These are phyloP conservation scores for Procavia capensis DNA, from an alignment of 2,113 vertebrate genomes.

Conservation along the genomic window DNA sequence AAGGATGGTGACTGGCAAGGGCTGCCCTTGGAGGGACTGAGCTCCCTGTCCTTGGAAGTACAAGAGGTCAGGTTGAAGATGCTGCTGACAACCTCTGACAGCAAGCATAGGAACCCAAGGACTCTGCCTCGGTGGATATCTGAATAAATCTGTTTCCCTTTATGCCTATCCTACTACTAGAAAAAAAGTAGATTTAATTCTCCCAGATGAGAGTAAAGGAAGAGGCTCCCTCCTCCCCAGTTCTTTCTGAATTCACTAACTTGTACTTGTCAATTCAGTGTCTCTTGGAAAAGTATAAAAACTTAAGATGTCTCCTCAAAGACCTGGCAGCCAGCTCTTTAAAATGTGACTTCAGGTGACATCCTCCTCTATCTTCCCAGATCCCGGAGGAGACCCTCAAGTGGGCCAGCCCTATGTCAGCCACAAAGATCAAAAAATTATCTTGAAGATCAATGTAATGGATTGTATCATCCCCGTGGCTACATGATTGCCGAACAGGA, in stretches of 20 bases:
- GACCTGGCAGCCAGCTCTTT: neutral
- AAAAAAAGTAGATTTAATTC: neutral
- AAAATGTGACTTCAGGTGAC: too few relatives aligned
- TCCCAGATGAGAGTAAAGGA: neutral
- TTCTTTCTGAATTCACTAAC: neutral
- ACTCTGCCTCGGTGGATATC: neutral
- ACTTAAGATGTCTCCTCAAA: neutral
- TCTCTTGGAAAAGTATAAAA: neutral
- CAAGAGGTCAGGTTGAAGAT: neutral
- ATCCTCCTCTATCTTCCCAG: too few relatives aligned
- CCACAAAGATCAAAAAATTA: too few relatives aligned
- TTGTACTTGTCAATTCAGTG: too few relatives aligned
- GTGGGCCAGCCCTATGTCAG: too few relatives aligned
- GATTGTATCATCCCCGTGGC: too few relatives aligned
- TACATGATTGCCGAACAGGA: neutral
- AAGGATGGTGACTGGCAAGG: neutral
- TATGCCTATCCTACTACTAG: too few relatives aligned
- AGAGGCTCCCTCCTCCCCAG: neutral
- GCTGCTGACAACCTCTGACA: too few relatives aligned
- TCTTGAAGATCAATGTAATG: too few relatives aligned
- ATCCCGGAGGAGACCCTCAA: too few relatives aligned
- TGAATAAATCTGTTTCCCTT: too few relatives aligned
- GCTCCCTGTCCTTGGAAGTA: neutral
- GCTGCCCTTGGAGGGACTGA: neutral
- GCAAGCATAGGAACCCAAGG: neutral